A percentile compares a stretch with the other conserved stretches of the same genome.
Conservation (phyloP, 2,797 vertebrate species). For the Simalia tracyae region DNA sequence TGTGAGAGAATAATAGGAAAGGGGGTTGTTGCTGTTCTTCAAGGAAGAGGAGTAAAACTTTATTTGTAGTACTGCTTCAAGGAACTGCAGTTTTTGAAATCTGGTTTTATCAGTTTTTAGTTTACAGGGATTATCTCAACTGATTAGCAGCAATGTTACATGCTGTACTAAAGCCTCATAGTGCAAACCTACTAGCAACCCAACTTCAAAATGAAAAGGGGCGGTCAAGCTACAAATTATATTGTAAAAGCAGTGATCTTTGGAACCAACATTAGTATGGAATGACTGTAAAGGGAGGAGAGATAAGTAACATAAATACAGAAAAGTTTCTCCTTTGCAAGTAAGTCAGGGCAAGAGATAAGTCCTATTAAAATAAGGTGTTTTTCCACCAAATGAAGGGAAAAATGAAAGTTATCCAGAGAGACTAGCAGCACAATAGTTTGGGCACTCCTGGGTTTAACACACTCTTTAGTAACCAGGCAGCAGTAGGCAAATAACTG, state of each 20-base stretch:
- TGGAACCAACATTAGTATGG: not conserved
- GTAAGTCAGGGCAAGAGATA: not conserved
- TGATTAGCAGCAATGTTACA: conserved; percentile 69
- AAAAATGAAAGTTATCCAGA: not conserved
- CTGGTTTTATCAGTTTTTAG: conserved; percentile 62
- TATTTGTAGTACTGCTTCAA: not conserved
- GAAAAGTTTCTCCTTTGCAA: not conserved
- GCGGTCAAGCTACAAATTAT: not conserved
- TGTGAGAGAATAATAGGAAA: conserved; percentile 8
- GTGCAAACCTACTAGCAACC: conserved; percentile 17
- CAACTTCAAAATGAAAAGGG: not conserved
- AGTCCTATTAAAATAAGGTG: not conserved
- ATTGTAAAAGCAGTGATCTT: not conserved
- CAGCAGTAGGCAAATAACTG: conserved; percentile 76
- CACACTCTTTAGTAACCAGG: conserved; percentile 75
- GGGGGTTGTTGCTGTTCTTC: not conserved
- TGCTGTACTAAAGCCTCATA: conserved; percentile 55
- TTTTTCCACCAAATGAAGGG: not conserved
- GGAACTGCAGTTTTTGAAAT: conserved; percentile 5
- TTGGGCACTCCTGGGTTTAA: conserved; percentile 69
- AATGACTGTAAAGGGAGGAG: not conserved
- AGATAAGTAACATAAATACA: not conserved
- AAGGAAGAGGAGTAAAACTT: not conserved
- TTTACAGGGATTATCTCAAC: conserved; percentile 66
- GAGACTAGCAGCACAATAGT: not conserved